phyloP scores from a whole-genome alignment of 2,113 vertebrate genomes.

The Nicator chloris region DNA sequence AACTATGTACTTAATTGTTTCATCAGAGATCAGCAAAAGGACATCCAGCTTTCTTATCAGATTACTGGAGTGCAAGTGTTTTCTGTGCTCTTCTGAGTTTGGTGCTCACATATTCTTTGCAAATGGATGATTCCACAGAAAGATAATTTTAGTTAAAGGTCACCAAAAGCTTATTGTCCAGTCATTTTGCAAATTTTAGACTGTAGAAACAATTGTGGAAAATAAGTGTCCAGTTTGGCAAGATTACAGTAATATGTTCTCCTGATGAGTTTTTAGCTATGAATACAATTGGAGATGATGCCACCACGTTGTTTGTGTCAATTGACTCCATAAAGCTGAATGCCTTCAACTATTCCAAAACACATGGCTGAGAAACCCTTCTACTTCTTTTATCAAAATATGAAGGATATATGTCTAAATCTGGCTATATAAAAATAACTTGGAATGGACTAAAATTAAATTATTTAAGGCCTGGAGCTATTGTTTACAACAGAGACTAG shows the following conservation, averaged over 20 bases:
- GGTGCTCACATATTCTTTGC: background rate
- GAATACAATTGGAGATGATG: background rate
- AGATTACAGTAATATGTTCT: background rate
- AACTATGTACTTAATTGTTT: background rate
- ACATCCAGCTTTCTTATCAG: background rate
- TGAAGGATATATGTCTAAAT: background rate
- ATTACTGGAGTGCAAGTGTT: background rate
- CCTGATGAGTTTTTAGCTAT: background rate
- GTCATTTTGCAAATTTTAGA: background rate
- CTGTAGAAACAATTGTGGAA: background rate
- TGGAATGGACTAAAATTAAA: conserved; percentile 1
- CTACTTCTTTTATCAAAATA: background rate
- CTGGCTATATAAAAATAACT: background rate
- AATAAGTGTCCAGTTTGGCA: background rate
- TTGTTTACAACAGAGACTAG: background rate
- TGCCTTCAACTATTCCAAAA: background rate
- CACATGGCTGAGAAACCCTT: background rate
- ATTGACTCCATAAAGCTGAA: background rate
- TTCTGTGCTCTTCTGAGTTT: background rate
- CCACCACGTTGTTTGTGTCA: background rate
- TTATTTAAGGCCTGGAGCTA: background rate
- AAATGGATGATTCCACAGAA: background rate
- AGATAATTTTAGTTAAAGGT: background rate
- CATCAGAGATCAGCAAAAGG: background rate
- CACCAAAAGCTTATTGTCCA: background rate